phyloP scores from a whole-genome alignment of 2,113 vertebrate species.

The Euleptes europaea region DNA sequence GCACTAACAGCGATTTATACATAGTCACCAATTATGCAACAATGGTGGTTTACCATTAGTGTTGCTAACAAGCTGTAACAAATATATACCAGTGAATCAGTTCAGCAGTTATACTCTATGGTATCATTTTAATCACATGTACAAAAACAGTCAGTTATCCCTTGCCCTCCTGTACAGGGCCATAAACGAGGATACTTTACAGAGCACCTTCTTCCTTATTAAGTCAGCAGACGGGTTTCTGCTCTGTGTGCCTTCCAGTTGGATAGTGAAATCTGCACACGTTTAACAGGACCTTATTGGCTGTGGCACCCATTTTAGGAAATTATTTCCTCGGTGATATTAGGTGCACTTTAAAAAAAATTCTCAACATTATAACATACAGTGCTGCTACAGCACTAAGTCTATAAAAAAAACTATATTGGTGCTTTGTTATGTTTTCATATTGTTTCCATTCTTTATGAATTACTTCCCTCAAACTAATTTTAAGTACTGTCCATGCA shows the following conservation, averaged over 20 bases:
- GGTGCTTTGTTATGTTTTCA: not conserved
- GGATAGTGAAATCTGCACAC: not conserved
- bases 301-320: not conserved
- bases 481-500: not conserved
- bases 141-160: not conserved
- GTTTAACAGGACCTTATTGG: no score
- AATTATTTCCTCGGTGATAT: not conserved
- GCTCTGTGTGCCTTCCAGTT: not conserved
- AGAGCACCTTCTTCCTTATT: not conserved
- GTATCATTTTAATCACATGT: not conserved
- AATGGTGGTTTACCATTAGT: not conserved
- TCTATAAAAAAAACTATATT: no score
- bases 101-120: not conserved
- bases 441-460: not conserved
- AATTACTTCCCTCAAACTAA: not conserved
- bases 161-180: not conserved
- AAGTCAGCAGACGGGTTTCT: not conserved
- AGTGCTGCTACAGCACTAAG: no score
- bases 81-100: not conserved
- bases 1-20: no score
- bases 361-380: no score
- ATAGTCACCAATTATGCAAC: not conserved
- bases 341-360: no score
- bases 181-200: no score
- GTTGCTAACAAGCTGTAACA: not conserved